Base-by-base conservation (phyloP, 2,797 vertebrate genomes). In the Eulemur rubriventer region DNA sequence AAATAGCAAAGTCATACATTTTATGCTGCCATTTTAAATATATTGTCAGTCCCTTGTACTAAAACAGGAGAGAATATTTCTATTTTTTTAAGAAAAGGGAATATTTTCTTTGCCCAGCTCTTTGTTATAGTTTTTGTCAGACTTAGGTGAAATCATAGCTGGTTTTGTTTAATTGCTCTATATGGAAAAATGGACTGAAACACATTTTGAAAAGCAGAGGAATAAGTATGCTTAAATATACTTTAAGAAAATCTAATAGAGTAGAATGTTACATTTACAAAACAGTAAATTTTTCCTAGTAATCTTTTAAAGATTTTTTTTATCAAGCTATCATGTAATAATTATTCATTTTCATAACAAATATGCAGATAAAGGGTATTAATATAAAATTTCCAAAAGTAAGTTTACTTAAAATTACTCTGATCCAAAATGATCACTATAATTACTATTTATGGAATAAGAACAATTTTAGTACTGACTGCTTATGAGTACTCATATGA, bases 341-440 rank as follows among this genome's bases (percentile, higher is more conserved):
- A 89, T 50, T 81, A 67, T 5, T 89, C 1, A 88, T 75, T 92
- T 95, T 92, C 24, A 82, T 85, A 91, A 61, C 72, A 82, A 65
- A 67, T 18, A 80, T 81, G 28, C 20, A 79, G 69, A 96, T 43
- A 83, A 61, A 92, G 2, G 14, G 4, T n/a, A 69, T 55, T 26
- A 67, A 12, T 69, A 57, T 81, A 28, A 3, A 91, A n/a, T 75
- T 94, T 70, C 3, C 12, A 10, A 5, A 7, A 38, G 85, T 11
- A 90, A 24, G 22, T 43, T 96, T 94, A 24, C 28, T 79, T 63
- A 67, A 90, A 82, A 89, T 91, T 79, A 38, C 13, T 91, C 5
- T 84, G 30, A 72, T 92, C 8, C 5, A 75, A 75, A 95, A 55
- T 61, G 14, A 76, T 78, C 52, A 72, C 10, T 87, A 5, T 14